phyloP scores from a whole-genome alignment of 2,113 vertebrate species.

The Esox niger region DNA sequence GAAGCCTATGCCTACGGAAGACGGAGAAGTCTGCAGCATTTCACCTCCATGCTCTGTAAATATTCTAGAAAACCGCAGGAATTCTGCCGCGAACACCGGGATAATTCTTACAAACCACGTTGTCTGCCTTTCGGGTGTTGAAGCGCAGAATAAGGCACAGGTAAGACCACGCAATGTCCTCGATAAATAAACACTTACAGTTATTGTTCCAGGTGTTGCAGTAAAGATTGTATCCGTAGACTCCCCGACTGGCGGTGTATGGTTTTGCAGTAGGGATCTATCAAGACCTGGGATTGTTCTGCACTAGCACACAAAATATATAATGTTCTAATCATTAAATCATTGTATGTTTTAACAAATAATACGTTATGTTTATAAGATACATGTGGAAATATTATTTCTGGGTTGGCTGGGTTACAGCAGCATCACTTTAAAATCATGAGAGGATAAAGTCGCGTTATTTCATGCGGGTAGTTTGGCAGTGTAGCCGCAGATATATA shows the following conservation, averaged over 20 bases:
- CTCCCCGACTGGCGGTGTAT: not conserved
- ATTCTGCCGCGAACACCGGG: slow-evolving; percentile 42
- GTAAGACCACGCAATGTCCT: slow-evolving; percentile 46
- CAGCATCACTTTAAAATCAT: slow-evolving; percentile 16
- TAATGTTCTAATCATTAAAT: slow-evolving; percentile 27
- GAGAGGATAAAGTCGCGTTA: slow-evolving; percentile 60
- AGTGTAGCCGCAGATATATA: slow-evolving; percentile 38
- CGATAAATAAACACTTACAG: no score
- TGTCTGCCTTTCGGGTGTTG: slow-evolving; percentile 55
- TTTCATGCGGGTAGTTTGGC: slow-evolving; percentile 52
- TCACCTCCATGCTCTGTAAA: slow-evolving; percentile 25
- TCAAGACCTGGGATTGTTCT: slow-evolving; percentile 50
- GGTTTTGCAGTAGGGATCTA: slow-evolving; percentile 29
- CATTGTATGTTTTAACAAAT: not conserved
- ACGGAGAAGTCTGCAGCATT: slow-evolving; percentile 48
- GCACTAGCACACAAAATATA: slow-evolving; percentile 7
- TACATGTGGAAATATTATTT: slow-evolving; percentile 12
- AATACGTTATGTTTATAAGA: slow-evolving; percentile 6
- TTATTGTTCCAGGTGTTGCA: not conserved
- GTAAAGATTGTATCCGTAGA: not conserved
- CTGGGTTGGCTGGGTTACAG: slow-evolving; percentile 5
- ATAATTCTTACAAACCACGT: slow-evolving; percentile 42
- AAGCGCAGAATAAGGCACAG: slow-evolving; percentile 66
- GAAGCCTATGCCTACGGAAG: slow-evolving; percentile 36
- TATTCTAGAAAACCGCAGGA: slow-evolving; percentile 11